A percentile compares a stretch with the other conserved stretches of the same genome.
These are phyloP conservation scores for Chloroceryle inda DNA, from an alignment of 2,797 vertebrate species.

Conservation along the genomic window DNA sequence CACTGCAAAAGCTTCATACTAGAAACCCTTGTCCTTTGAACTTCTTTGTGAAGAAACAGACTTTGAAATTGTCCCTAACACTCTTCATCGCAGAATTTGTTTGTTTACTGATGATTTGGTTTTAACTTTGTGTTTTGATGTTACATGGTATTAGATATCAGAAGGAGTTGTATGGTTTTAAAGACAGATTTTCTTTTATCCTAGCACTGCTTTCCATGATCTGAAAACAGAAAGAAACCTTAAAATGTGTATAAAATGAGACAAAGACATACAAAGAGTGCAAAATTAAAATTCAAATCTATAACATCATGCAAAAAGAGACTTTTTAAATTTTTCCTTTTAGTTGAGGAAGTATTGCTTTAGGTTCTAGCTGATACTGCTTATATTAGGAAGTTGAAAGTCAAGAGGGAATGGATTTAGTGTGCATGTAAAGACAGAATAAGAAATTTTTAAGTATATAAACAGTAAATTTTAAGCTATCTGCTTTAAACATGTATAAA, in stretches of 20 bases:
- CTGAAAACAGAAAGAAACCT: background rate
- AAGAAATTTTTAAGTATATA: background rate
- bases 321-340: background rate
- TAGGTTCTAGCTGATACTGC: background rate
- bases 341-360: background rate
- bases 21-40: background rate
- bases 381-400: background rate
- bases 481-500: background rate
- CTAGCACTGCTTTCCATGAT: background rate
- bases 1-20: background rate
- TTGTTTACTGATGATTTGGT: background rate
- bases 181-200: background rate
- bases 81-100: background rate
- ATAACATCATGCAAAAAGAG: fast-evolving
- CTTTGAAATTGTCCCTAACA: background rate
- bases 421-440: background rate
- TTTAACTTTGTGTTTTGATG: background rate
- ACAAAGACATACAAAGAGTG: background rate
- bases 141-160: background rate
- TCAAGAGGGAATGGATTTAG: background rate
- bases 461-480: background rate
- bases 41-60: background rate
- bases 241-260: background rate
- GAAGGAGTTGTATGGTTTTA: background rate
- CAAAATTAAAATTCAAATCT: background rate